A percentile compares a stretch with the other conserved stretches of the same genome.
phyloP scores from a whole-genome alignment of 2,113 vertebrate genomes.

The Cercocebus atys region DNA sequence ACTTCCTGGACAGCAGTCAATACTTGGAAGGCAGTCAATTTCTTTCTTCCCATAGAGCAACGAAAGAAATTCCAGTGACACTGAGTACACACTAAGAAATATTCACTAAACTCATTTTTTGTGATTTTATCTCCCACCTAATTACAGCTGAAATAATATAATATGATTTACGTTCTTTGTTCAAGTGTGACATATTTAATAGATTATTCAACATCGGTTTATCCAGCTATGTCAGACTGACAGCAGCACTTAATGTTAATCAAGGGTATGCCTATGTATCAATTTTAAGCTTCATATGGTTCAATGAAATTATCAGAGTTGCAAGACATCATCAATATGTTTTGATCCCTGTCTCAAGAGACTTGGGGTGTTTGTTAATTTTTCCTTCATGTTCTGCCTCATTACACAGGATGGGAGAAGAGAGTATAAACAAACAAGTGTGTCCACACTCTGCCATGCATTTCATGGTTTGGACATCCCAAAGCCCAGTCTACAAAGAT shows the following conservation, averaged over 20 bases:
- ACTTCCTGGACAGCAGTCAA: slow-evolving; percentile 53
- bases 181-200: slow-evolving; percentile 83
- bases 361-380: slow-evolving; percentile 78
- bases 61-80: background rate
- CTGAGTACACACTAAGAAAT: background rate
- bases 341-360: slow-evolving; percentile 85
- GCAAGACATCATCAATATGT: slow-evolving; percentile 81
- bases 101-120: slow-evolving; percentile 62
- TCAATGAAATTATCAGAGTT: slow-evolving; percentile 81
- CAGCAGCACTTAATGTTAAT: slow-evolving; percentile 85
- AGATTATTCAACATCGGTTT: slow-evolving; percentile 86
- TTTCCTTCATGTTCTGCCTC: slow-evolving; percentile 75
- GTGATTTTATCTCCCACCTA: slow-evolving; percentile 81
- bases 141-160: slow-evolving; percentile 84
- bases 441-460: background rate
- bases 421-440: background rate
- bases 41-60: background rate
- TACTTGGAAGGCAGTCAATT: slow-evolving; percentile 65
- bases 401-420: background rate
- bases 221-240: slow-evolving; percentile 83
- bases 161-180: slow-evolving; percentile 79
- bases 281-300: slow-evolving; percentile 72
- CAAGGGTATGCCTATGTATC: slow-evolving; percentile 78
- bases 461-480: background rate
- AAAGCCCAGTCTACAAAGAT: background rate